Evolutionary conservation across 2,797 vertebrate species (phyloP), one percentile per base, ranked within the genome.

Genomic region (Clarias pachynema): DNA sequence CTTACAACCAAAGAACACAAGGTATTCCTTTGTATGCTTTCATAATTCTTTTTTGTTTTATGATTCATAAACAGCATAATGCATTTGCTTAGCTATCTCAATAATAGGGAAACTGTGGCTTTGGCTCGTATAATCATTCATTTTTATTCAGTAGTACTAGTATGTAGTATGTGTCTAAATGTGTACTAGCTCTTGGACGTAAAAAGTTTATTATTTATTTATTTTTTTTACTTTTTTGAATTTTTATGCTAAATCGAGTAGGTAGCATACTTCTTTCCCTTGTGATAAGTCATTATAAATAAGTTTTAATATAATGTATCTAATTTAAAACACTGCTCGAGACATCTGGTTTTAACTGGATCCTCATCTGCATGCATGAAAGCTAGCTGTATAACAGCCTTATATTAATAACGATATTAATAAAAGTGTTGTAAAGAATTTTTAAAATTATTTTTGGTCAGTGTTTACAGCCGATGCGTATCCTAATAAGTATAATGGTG

Each of bases 11-110:
- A 65, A 29, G 18, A 81, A 20, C 22, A 66, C 2, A 7, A 37
- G 22, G 18, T 29, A 79, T n/a, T 63, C 20, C 24, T 40, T 40
- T 26, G 34, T 10, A 15, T n/a, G 31, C 40, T 53, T 49, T 81
- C 18, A 81, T 81, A 18, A 81, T 31, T 77, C 31, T 69, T 79
- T 22, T 65, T 70, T 10, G 24, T 84, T 79, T 18, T 2, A 29
- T 83, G 40, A 65, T 74, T 75, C n/a, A 75, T 31, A n/a, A 72
- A 14, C 49, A 70, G 34, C 18, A 83, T 15, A 53, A 31, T 63
- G n/a, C 29, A 57, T 84, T 78, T 26, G 24, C 12, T 22, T 60
- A 44, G 18, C 8, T 44, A 68, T 68, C 34, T 29, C 40, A 14
- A 5, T 4, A 1, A 79, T 20, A 5, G 14, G 37, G n/a, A 18